Evolutionary conservation across 2,797 vertebrate species (phyloP), one percentile per base, ranked within the genome.

Genomic region (Alexandromys oeconomus): DNA sequence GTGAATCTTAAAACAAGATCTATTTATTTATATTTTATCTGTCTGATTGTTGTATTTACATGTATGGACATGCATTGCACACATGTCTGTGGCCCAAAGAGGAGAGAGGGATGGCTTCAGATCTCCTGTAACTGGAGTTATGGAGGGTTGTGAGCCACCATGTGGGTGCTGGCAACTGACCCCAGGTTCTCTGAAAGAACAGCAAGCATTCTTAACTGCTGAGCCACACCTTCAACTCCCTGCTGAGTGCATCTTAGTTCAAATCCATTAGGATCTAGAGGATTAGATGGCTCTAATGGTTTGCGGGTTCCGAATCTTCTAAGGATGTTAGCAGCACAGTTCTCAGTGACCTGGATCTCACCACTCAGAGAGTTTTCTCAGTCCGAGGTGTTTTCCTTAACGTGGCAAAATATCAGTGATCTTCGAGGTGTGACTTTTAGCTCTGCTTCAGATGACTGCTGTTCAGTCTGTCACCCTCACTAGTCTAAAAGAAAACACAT

Each of bases 321-420:
- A 93, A 74, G 85, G 94, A 97, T 67, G 67, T 92, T 17, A 74
- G 29, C 57, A 86, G 54, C 86, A 87, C 23, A 25, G 91, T 90
- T 74, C 67, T 92, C 46, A 88, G 84, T 61, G 84, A 31, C 82
- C 51, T 13, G 84, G 37, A 40, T 61, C 17, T 46, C 71, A 80
- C 0, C 31, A 71, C 80, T 27, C 51, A 78, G 93, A 98, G 98
- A 96, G 93, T 95, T 95, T 96, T 97, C 92, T 98, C 93, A 96
- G 81, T 81, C 82, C 57, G 97, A 96, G 94, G 89, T 61, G 63
- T 93, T 98, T 98, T 97, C 95, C 96, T 98, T 96, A 98, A 98
- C 96, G 91, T 98, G 95, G 98, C 97, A 98, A 98, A 98, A 97
- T 97, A 95, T 98, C 97, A 98, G 93, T 97, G 96, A 98, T 98